These are phyloP conservation scores for Desoria tigrina DNA, from an alignment of 2,888 invertebrate species.

Conservation along the genomic window DNA sequence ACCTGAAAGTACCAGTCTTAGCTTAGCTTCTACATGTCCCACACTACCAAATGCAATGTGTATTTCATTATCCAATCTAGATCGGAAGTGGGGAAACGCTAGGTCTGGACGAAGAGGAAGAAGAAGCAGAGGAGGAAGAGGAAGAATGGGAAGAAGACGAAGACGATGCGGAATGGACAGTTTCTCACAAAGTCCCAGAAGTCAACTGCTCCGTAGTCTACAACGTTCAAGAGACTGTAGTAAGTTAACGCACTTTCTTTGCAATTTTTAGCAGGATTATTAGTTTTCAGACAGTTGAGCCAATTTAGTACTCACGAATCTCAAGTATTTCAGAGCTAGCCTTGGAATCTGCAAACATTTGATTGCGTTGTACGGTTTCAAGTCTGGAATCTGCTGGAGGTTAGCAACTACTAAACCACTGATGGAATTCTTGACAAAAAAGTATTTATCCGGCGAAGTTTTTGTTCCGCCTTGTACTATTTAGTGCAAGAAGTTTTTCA, in stretches of 20 bases:
- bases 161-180: constrained; percentile 59
- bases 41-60: too few relatives aligned
- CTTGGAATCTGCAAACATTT: too few relatives aligned
- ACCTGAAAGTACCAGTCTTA: too few relatives aligned
- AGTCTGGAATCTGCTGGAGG: too few relatives aligned
- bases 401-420: too few relatives aligned
- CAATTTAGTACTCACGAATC: not conserved
- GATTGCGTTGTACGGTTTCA: too few relatives aligned
- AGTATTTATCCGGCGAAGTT: too few relatives aligned
- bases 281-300: not conserved
- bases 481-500: not conserved
- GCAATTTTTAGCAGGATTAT: not conserved
- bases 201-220: constrained; percentile 49
- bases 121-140: constrained; percentile 68
- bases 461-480: too few relatives aligned
- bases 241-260: constrained; percentile 6
- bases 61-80: too few relatives aligned
- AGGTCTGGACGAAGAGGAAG: constrained; percentile 72
- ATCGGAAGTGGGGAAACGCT: constrained; percentile 69
- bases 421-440: too few relatives aligned
- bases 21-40: too few relatives aligned
- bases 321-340: too few relatives aligned
- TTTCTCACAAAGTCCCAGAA: constrained; percentile 55
- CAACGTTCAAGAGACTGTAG: constrained; percentile 35
- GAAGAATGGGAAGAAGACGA: constrained; percentile 78